Evolutionary conservation across 2,113 vertebrate species (phyloP).

Genomic region (Dromiciops gliroides): DNA sequence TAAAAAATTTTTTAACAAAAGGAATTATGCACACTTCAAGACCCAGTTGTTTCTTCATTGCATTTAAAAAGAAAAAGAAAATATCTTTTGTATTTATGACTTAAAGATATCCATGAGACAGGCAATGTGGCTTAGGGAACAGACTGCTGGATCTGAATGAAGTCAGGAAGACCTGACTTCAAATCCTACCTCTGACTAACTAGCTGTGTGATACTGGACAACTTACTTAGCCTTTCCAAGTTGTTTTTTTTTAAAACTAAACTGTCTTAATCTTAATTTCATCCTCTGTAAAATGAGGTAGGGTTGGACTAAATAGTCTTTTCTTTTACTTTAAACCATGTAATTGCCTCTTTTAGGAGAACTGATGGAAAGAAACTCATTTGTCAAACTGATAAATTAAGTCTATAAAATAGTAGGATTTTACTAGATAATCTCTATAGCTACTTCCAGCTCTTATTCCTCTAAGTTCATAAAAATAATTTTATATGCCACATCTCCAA

Average conservation of each 20-base stretch:
- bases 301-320: neutral
- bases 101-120: neutral
- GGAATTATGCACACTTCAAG: neutral
- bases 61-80: constrained; percentile 26
- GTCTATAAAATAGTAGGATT: neutral
- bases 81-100: neutral
- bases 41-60: constrained; percentile 3
- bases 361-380: neutral
- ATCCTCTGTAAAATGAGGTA: neutral
- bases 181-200: neutral
- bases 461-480: neutral
- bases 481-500: neutral
- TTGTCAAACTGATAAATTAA: neutral
- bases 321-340: neutral
- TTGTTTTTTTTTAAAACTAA: neutral
- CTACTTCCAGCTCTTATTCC: neutral
- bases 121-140: neutral
- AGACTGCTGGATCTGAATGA: neutral
- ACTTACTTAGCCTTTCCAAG: neutral
- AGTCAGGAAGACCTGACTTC: neutral
- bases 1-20: neutral
- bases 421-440: neutral
- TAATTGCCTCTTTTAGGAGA: neutral
- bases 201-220: neutral
- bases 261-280: neutral